phyloP scores from a whole-genome alignment of 2,113 vertebrate species.

The Proteles cristata region DNA sequence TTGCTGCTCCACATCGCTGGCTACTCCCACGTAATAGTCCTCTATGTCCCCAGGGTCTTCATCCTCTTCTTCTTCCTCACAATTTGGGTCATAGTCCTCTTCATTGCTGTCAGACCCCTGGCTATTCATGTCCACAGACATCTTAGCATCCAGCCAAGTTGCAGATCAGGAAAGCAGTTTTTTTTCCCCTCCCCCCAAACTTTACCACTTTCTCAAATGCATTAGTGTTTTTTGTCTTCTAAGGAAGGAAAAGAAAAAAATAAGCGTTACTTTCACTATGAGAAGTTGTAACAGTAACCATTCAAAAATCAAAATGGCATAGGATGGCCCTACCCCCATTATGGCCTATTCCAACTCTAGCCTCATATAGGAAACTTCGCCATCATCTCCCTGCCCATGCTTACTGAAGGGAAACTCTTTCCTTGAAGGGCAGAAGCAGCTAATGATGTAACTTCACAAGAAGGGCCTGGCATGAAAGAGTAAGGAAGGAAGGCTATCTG shows the following conservation, averaged over 20 bases:
- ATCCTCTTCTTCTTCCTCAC: slow-evolving; percentile 94
- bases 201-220: slow-evolving; percentile 87
- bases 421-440: not conserved
- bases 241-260: slow-evolving; percentile 73
- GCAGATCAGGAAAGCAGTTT: slow-evolving; percentile 83
- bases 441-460: not conserved
- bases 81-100: slow-evolving; percentile 97
- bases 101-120: slow-evolving; percentile 99
- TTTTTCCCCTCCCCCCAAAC: slow-evolving; percentile 80
- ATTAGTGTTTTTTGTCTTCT: slow-evolving; percentile 88
- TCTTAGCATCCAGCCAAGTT: slow-evolving; percentile 87
- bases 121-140: slow-evolving; percentile 99
- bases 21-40: slow-evolving; percentile 96
- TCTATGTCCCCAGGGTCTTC: slow-evolving; percentile 95
- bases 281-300: slow-evolving; percentile 62
- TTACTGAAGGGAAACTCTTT: not conserved
- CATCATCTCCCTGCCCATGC: not conserved
- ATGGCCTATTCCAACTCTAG: not conserved
- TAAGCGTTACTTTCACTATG: slow-evolving; percentile 73
- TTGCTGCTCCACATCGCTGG: slow-evolving; percentile 97
- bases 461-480: not conserved
- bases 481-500: not conserved
- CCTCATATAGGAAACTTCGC: not conserved
- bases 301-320: slow-evolving; percentile 54
- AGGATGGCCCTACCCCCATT: not conserved